phyloP scores from a whole-genome alignment of 2,113 vertebrate genomes.

The Brevimyrus niger region DNA sequence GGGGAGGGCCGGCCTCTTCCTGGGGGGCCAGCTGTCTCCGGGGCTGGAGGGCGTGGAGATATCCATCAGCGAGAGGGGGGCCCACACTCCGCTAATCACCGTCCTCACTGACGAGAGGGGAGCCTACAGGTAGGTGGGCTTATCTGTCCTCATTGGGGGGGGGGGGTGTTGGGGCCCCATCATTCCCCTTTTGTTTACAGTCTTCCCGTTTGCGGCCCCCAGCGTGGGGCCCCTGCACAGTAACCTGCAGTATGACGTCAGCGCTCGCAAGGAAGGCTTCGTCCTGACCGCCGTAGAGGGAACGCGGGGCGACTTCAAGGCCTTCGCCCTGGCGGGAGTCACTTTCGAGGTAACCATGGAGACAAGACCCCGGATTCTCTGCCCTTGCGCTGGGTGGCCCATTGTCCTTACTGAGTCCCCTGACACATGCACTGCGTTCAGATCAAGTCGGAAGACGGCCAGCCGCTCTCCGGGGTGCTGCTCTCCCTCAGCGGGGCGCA shows the following conservation, averaged over 20 bases:
- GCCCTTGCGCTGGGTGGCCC: background rate
- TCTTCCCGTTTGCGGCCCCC: background rate
- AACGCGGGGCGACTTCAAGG: constrained; percentile 85
- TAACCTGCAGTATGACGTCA: constrained; percentile 79
- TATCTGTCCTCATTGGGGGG: background rate
- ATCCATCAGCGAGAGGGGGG: constrained; percentile 78
- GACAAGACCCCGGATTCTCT: background rate
- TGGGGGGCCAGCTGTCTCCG: constrained; percentile 81
- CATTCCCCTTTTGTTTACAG: background rate
- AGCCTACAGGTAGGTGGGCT: constrained; percentile 73
- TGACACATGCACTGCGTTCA: constrained; percentile 30
- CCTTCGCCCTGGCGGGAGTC: constrained; percentile 89
- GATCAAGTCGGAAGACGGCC: constrained; percentile 84
- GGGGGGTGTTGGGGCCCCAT: background rate
- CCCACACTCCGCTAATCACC: constrained; percentile 68
- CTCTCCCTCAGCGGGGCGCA: constrained; percentile 88
- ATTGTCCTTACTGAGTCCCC: background rate
- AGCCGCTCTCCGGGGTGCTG: constrained; percentile 86
- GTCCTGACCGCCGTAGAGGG: constrained; percentile 83
- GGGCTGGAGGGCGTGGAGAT: constrained; percentile 88
- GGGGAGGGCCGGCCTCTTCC: constrained; percentile 85
- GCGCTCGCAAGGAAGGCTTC: constrained; percentile 88
- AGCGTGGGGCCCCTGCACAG: constrained; percentile 94
- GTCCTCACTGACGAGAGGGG: constrained; percentile 81
- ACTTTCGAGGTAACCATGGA: constrained; percentile 79